Percentiles rank a stretch among this genome's conserved stretches.
These are phyloP conservation scores for Polypterus bichir DNA, from an alignment of 2,113 vertebrate species.

Conservation along the genomic window DNA sequence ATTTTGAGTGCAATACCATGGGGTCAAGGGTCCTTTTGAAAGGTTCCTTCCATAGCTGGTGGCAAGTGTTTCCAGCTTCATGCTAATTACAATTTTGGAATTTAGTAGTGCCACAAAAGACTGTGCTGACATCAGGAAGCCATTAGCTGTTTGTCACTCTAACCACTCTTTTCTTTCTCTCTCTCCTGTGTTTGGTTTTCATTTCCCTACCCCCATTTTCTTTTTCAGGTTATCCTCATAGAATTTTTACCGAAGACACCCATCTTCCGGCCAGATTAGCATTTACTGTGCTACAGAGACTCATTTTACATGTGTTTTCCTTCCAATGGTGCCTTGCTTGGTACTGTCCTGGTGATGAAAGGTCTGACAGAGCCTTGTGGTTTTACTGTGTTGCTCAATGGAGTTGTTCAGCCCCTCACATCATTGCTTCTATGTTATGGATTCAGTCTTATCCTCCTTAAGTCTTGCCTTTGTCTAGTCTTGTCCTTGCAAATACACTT, in stretches of 20 bases:
- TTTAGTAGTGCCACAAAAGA: neutral
- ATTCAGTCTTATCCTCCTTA: constrained; percentile 1
- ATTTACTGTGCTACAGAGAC: constrained; percentile 49
- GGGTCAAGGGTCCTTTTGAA: constrained; percentile 46
- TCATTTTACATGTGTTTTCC: constrained; percentile 60
- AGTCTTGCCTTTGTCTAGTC: neutral
- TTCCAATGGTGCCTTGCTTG: constrained; percentile 83
- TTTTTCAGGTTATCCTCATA: constrained; percentile 89
- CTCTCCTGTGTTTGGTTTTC: too few species aligned
- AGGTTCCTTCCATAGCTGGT: constrained; percentile 32
- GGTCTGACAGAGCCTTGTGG: constrained; percentile 59
- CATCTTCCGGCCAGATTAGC: constrained; percentile 96
- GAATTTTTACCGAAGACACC: constrained; percentile 99
- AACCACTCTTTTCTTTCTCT: constrained; percentile 20
- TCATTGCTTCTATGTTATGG: neutral
- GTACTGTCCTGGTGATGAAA: constrained; percentile 62
- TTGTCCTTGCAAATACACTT: neutral
- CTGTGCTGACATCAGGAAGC: neutral
- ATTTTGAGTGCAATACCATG: constrained; percentile 2
- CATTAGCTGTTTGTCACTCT: constrained; percentile 4
- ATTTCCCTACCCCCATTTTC: constrained; percentile 14
- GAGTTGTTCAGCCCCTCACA: neutral
- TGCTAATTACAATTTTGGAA: constrained; percentile 27
- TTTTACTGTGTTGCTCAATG: constrained; percentile 21
- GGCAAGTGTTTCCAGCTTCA: constrained; percentile 31